Conservation (phyloP, 2,113 vertebrate genomes). For the Neotragus pygmaeus region DNA sequence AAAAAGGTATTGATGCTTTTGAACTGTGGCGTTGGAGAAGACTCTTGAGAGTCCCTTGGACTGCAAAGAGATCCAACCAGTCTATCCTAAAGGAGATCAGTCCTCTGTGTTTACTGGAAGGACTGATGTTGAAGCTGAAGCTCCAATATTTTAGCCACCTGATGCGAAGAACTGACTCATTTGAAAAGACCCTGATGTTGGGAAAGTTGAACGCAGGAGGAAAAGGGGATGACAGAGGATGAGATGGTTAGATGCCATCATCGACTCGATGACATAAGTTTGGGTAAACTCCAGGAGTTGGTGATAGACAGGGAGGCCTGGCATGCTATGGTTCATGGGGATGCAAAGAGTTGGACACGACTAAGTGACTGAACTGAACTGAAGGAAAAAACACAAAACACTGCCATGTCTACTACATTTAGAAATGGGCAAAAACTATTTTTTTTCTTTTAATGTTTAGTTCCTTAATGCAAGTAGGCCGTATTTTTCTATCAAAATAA, state of each 20-base stretch:
- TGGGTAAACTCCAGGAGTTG: too few relatives aligned
- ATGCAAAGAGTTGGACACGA: accelerated
- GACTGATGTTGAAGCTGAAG: too few relatives aligned
- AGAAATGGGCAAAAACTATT: not conserved
- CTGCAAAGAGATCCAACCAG: not conserved
- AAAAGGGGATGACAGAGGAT: too few relatives aligned
- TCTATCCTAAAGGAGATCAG: not conserved
- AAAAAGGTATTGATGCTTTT: not conserved
- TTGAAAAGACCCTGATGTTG: too few relatives aligned
- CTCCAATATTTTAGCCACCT: too few relatives aligned
- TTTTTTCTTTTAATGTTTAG: not conserved
- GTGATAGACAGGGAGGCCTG: too few relatives aligned
- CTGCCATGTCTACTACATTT: not conserved
- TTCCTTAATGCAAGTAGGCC: not conserved
- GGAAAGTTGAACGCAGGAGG: too few relatives aligned
- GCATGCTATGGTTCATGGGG: too few relatives aligned
- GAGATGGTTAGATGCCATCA: too few relatives aligned
- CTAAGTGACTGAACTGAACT: not conserved
- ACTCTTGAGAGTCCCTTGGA: not conserved
- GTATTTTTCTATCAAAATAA: not conserved
- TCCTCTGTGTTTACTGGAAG: not conserved
- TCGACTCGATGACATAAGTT: too few relatives aligned
- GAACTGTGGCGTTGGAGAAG: not conserved
- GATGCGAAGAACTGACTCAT: too few relatives aligned
- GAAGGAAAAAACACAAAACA: not conserved